Percentiles rank a stretch among this genome's conserved stretches.
phyloP scores from a whole-genome alignment of 2,113 vertebrate genomes.

The Corydoras sp. region DNA sequence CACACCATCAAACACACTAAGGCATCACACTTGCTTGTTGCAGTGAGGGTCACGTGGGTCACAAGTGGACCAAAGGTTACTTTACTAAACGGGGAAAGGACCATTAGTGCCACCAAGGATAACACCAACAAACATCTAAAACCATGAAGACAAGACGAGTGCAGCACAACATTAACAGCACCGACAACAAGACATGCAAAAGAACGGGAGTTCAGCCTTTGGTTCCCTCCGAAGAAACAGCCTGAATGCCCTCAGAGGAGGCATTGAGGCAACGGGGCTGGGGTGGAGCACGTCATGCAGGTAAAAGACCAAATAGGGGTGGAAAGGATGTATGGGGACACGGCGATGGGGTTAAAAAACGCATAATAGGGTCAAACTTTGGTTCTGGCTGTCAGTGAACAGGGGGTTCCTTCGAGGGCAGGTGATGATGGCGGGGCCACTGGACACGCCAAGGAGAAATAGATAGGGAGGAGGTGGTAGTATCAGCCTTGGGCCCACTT shows the following conservation, averaged over 20 bases:
- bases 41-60: too few relatives aligned
- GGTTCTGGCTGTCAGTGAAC: conserved; percentile 2
- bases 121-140: conserved; percentile 31
- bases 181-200: conserved; percentile 48
- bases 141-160: conserved; percentile 36
- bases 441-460: conserved; percentile 28
- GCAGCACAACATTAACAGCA: conserved; percentile 43
- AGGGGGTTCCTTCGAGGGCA: conserved; percentile 13
- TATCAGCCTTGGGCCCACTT: conserved; percentile 21
- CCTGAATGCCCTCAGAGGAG: conserved; percentile 28
- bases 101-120: conserved; percentile 32
- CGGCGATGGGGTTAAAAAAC: conserved; percentile 15
- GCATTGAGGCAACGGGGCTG: conserved; percentile 16
- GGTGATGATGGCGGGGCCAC: conserved; percentile 36
- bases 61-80: too few relatives aligned
- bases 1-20: too few relatives aligned
- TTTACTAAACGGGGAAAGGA: neutral
- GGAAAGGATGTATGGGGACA: conserved; percentile 4
- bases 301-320: neutral
- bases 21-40: too few relatives aligned
- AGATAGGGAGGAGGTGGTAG: conserved; percentile 40
- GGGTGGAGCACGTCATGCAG: conserved; percentile 27
- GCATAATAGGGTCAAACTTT: neutral
- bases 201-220: conserved; percentile 42
- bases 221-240: neutral